Base-by-base conservation (phyloP, 2,113 vertebrate genomes). In the Entelurus aequoreus region DNA sequence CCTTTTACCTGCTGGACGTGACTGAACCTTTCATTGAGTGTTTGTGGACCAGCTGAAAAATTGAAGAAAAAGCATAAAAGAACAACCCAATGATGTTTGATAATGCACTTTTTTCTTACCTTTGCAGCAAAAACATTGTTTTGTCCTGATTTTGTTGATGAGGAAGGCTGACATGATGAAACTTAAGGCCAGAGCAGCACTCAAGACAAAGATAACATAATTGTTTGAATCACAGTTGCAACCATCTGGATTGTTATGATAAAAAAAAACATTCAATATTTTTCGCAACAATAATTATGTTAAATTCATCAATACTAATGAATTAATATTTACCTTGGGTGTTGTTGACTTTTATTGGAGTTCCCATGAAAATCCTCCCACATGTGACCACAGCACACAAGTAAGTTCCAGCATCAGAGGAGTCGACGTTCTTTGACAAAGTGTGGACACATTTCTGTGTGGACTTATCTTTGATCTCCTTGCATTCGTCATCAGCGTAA, bases 311-410 rank as follows among this genome's bases (percentile, higher is more conserved):
- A 55, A 13, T 5, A 55, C 4, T 51, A 4, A 14, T 3, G 8
- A 50, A 5, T 37, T n/a, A 10, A 40, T 40, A 44, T 44, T 21
- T 57, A 60, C 58, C 75, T 59, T 72, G n/a, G 36, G 19, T 7
- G 1, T 63, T 16, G 6, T 19, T 19, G 19, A 44, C 16, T 42
- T 71, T 67, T 15, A 60, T 56, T 53, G 54, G 61, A 21, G 69
- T 70, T 75, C n/a, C 46, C 68, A 67, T 48, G 5, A 35, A 2
- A 11, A 55, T 69, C 54, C 67, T 6, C 0, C 38, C 76, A 59
- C 67, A 70, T 1, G 56, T 6, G 13, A 54, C 16, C 46, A 70
- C 62, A 0, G 68, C 67, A 67, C 80, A 86, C 63, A 49, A 48
- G 46, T 63, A 72, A 38, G 15, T 67, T 38, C 36, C 68, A 48